phyloP scores from a whole-genome alignment of 2,888 invertebrate species.

The Drosophila setosimentum region DNA sequence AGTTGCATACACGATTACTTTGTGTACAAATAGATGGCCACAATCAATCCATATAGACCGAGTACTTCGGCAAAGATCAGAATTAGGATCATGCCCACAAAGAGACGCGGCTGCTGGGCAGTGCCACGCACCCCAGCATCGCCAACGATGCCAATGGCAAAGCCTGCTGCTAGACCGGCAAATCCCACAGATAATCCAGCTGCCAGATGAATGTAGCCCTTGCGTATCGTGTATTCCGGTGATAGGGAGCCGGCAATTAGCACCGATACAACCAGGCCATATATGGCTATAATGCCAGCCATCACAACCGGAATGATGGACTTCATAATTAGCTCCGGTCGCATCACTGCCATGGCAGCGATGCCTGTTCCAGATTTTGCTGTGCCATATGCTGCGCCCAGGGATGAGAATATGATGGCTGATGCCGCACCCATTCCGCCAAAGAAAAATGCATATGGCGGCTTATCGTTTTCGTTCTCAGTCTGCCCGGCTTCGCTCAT shows the following conservation, averaged over 20 bases:
- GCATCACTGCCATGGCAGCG: conserved; percentile 99
- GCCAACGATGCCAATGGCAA: conserved; percentile 90
- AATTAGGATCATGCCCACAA: conserved; percentile 71
- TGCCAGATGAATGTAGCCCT: conserved; percentile 98
- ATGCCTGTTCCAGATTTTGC: conserved; percentile 70
- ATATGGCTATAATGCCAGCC: conserved; percentile 99
- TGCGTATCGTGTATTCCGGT: conserved; percentile 86
- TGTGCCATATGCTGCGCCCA: conserved; percentile 87
- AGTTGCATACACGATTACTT: conserved; percentile 87
- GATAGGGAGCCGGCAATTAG: conserved; percentile 91
- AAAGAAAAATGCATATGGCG: conserved; percentile 66
- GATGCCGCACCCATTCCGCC: conserved; percentile 95
- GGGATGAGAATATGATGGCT: conserved; percentile 97
- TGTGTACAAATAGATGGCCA: conserved; percentile 98
- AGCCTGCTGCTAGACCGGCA: conserved; percentile 97
- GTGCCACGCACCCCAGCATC: conserved; percentile 99
- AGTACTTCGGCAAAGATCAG: conserved; percentile 99
- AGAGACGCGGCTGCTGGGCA: conserved; percentile 97
- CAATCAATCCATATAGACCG: conserved; percentile 99
- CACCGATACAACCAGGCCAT: conserved; percentile 98
- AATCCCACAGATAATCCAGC: conserved; percentile 98
- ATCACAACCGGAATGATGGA: conserved; percentile 99
- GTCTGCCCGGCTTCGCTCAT: conserved; percentile 2
- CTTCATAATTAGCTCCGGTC: conserved; percentile 95
- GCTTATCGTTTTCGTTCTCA: conserved; percentile 48